Evolutionary conservation across 2,113 vertebrate species (phyloP).

Genomic region (Oxyruncus cristatus): DNA sequence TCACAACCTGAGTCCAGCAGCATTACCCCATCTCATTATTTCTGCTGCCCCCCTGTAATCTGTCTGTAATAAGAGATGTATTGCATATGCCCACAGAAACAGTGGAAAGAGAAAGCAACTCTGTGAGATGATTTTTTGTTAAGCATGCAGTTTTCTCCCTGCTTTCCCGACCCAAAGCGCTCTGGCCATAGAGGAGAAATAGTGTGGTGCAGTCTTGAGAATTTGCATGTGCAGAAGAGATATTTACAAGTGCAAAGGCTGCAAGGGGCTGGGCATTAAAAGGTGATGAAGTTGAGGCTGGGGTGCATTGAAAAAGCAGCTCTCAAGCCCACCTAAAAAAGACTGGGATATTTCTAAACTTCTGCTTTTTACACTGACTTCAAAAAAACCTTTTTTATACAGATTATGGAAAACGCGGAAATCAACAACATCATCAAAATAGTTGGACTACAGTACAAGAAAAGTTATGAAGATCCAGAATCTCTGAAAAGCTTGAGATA

Average conservation of each 20-base stretch:
- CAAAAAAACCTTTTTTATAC: not conserved
- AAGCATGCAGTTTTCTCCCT: not conserved
- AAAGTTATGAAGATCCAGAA: slow-evolving; percentile 98
- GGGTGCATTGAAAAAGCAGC: not conserved
- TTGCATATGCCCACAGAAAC: not conserved
- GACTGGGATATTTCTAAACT: not conserved
- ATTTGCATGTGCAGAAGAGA: not conserved
- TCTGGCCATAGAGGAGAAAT: not conserved
- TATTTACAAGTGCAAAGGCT: not conserved
- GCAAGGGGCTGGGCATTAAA: not conserved
- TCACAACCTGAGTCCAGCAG: not conserved
- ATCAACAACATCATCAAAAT: slow-evolving; percentile 99
- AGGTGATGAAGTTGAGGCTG: not conserved
- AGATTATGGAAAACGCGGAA: slow-evolving; percentile 99
- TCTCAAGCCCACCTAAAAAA: not conserved
- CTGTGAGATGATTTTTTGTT: not conserved
- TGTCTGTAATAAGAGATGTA: not conserved
- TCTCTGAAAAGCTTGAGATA: slow-evolving; percentile 92
- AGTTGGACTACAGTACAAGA: slow-evolving; percentile 97
- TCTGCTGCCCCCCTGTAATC: not conserved
- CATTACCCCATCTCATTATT: not conserved
- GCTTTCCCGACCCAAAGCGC: not conserved
- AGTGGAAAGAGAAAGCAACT: not conserved
- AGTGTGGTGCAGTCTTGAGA: not conserved
- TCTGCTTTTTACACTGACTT: not conserved